Evolutionary conservation across 2,888 invertebrate genomes (phyloP), one percentile per base, ranked within the genome.

Genomic region (Luperina testacea): DNA sequence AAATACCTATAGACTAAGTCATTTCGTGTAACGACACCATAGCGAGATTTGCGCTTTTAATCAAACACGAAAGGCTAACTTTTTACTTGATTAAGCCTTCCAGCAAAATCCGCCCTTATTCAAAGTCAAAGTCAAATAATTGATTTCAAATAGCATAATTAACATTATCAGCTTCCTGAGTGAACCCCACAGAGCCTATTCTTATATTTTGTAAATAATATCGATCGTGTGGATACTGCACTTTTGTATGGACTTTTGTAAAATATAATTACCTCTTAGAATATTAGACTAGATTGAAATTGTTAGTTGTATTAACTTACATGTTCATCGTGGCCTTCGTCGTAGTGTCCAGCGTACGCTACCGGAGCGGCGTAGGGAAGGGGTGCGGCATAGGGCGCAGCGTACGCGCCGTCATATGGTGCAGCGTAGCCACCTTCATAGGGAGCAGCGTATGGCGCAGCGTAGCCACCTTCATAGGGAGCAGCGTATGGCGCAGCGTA

Each of bases 301-400:
- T 38, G 2, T 45, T 13, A 20, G 8, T 68, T 7, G 24, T 6
- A 24, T 59, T 24, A 38, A 83, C 93, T 93, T 89, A 94, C 94
- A 82, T 94, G 91, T 89, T 94, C 94, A 81, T 94, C 93, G 75
- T 94, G 93, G 13, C 90, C 89, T 27, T 89, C 91, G 38, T 81
- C 88, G 45, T 88, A 87, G 78, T 91, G 90, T 42, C 85, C 91
- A 38, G 87, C 87, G n/a, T 89, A 88, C 2, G 88, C 84, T 11
- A 77, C 17, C 20, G 91, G 91, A 0, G 90, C 90, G 7, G 88
- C 89, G 73, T 92, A 92, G 1, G 90, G 87, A 2, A 90, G 82
- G 11, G 89, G 88, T 59, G 86, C 90, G 2, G 83, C 91, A 70
- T 92, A 90, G 45, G 90, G 88, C 0, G 81, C 90, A 38, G 85